Evolutionary conservation across 2,113 vertebrate species (phyloP).

Genomic region (Sula dactylatra): DNA sequence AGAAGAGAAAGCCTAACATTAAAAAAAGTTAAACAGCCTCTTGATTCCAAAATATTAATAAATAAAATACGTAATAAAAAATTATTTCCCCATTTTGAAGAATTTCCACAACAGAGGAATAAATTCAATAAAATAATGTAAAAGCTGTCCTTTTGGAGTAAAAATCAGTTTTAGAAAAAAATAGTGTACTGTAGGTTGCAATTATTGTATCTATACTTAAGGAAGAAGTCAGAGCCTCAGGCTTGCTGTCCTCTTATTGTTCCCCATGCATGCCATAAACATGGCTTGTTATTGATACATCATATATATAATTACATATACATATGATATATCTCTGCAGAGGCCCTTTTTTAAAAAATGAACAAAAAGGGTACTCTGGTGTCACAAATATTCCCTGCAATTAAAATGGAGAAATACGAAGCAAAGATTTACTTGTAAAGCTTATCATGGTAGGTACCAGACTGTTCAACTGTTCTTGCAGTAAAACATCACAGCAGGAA

Average conservation of each 20-base stretch:
- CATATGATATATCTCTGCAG: not conserved
- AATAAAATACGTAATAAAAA: conserved; percentile 26
- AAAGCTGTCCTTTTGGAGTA: conserved; percentile 18
- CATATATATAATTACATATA: not conserved
- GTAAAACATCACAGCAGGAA: not conserved
- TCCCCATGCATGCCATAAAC: not conserved
- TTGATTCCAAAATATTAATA: conserved; percentile 14
- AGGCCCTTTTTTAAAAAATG: not conserved
- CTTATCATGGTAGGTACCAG: not conserved
- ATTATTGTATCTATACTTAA: not conserved
- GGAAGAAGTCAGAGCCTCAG: not conserved
- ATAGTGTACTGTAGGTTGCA: not conserved
- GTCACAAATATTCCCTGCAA: not conserved
- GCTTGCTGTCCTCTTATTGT: not conserved
- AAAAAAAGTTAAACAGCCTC: not conserved
- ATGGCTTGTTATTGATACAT: not conserved
- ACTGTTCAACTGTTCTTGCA: not conserved
- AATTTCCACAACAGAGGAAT: conserved; percentile 21
- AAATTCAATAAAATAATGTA: conserved; percentile 34
- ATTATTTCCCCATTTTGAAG: not conserved
- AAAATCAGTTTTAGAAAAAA: conserved; percentile 45
- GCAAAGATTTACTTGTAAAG: not conserved
- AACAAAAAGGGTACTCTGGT: not conserved
- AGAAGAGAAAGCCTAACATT: not conserved
- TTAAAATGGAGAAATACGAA: not conserved